phyloP scores from a whole-genome alignment of 2,113 vertebrate species.

The Phainopepla nitens region DNA sequence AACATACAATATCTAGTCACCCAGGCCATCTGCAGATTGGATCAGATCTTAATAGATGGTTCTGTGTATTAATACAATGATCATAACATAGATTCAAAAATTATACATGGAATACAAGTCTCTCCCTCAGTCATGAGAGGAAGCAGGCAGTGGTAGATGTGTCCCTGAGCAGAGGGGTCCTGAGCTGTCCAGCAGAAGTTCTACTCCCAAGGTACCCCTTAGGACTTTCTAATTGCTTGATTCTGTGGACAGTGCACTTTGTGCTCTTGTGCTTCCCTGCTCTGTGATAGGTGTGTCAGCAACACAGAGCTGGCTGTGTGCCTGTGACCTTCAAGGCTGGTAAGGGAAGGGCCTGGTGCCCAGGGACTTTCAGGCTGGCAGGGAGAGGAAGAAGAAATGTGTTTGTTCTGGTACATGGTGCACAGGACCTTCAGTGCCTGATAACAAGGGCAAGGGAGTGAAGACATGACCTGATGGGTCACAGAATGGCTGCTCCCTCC shows the following conservation, averaged over 20 bases:
- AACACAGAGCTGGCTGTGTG: neutral
- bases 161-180: neutral
- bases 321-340: neutral
- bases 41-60: neutral
- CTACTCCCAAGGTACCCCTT: neutral
- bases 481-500: neutral
- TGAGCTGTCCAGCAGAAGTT: neutral
- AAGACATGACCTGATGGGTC: rapidly evolving
- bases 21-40: rapidly evolving
- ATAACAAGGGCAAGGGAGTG: rapidly evolving
- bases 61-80: neutral
- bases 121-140: neutral
- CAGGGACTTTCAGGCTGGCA: neutral
- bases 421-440: neutral
- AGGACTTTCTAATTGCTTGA: neutral
- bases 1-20: neutral
- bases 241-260: neutral
- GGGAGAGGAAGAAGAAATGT: neutral
- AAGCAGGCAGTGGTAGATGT: neutral
- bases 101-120: rapidly evolving
- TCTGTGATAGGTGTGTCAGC: neutral
- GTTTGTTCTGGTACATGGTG: neutral
- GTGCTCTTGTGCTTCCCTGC: neutral
- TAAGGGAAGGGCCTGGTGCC: neutral
- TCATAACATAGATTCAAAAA: neutral